phyloP scores from a whole-genome alignment of 1,140 invertebrate species.

The Meloidogyne floridensis region DNA sequence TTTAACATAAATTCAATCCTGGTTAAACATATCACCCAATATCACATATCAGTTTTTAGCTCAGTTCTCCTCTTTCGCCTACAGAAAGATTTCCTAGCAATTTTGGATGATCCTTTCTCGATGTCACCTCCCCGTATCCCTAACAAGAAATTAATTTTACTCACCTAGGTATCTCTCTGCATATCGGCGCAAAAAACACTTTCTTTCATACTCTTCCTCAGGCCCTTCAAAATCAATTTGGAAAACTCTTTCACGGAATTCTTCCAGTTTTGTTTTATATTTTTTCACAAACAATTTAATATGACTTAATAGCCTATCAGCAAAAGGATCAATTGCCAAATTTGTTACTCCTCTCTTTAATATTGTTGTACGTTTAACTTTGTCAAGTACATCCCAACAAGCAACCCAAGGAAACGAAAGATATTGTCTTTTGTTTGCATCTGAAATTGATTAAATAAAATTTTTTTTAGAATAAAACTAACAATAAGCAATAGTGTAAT shows the following conservation, averaged over 20 bases:
- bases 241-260: slow-evolving; percentile 4
- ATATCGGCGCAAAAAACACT: neutral
- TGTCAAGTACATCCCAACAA: slow-evolving; percentile 44
- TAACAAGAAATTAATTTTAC: neutral
- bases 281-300: slow-evolving; percentile 20
- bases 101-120: too few species aligned
- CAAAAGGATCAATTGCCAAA: slow-evolving; percentile 34
- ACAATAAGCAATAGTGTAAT: slow-evolving; percentile 42
- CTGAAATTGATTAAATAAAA: neutral
- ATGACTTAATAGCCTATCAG: slow-evolving; percentile 25
- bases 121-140: too few species aligned
- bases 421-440: slow-evolving; percentile 23
- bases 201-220: neutral
- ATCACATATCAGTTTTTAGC: too few species aligned
- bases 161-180: neutral
- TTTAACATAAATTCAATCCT: too few species aligned
- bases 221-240: neutral
- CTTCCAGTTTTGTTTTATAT: neutral
- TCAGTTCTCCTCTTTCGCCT: too few species aligned
- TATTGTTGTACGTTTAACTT: slow-evolving; percentile 17
- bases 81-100: too few species aligned
- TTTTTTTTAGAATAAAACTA: neutral
- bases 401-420: slow-evolving; percentile 48
- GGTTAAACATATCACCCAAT: too few species aligned
- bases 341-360: slow-evolving; percentile 15